Conservation (phyloP, 2,113 vertebrate genomes). For the Spermophilus dauricus region DNA sequence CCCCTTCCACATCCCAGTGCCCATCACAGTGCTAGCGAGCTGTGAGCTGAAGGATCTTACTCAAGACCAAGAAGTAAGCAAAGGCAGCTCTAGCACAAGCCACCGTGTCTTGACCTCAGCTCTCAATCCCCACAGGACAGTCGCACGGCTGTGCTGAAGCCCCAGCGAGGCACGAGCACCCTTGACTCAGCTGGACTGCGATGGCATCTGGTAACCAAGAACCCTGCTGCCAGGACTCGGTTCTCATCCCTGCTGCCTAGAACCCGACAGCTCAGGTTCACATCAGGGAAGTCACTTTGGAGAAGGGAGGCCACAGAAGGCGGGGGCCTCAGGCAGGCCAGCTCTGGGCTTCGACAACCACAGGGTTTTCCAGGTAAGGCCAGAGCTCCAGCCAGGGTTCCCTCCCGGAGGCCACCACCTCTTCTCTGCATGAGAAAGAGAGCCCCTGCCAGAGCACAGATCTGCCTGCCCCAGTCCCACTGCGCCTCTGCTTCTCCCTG, state of each 20-base stretch:
- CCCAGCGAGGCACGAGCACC: accelerated
- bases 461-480: background rate
- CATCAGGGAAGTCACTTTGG: no score
- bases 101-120: accelerated
- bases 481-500: accelerated
- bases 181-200: no score
- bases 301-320: accelerated
- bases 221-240: no score
- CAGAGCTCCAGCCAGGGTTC: accelerated
- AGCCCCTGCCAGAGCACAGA: accelerated
- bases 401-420: accelerated
- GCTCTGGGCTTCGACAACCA: accelerated
- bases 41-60: accelerated
- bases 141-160: background rate
- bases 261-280: background rate
- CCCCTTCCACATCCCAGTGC: no score
- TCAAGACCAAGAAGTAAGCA: background rate
- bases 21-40: accelerated
- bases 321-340: accelerated
- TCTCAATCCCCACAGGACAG: no score
- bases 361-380: background rate
- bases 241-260: background rate
- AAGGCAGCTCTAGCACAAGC: accelerated
- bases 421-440: background rate
- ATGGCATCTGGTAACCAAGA: no score